Base-by-base conservation (phyloP, 2,888 invertebrate species). In the Heteropelma amictum region DNA sequence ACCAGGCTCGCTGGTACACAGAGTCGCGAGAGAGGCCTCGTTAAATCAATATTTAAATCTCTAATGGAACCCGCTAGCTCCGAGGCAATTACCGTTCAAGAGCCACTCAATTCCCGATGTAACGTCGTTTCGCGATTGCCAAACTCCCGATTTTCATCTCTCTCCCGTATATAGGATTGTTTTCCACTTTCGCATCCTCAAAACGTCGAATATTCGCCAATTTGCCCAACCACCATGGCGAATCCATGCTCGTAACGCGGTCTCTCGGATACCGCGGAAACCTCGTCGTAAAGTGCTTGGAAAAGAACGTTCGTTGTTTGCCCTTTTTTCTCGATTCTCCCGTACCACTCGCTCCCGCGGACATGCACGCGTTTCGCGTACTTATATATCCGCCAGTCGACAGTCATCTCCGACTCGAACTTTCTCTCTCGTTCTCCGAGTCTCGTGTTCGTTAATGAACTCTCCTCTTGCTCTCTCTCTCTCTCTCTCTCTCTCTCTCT, bases 1-100 rank as follows among this genome's bases (percentile, higher is more conserved):
- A 84, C 76, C 77, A 53, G 71, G 63, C 4, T 0, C 33, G 33
- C 21, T 28, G 69, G 65, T 40, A n/a, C 71, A 68, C 73, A 75
- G 76, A 77, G 76, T 28, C 21, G 54, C 14, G 42, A 21, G 40
- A 49, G 56, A 58, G 63, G 8, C 53, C 53, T 51, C 40, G 19
- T 40, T 65, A 61, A 82, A 86, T 87, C 86, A 85, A 87, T 87
- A 87, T 87, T 86, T 86, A 85, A 86, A 86, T 86, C 82, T 78
- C 80, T 82, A 83, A 85, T 85, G 83, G 81, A 81, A 82, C 78
- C 75, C 76, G 70, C 58, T 60, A 56, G 19, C 67, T 71, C 35
- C 58, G 63, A 40, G 53, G 65, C 63, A 71, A 76, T 72, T 68
- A 68, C 45, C 58, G 58, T 64, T 71, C 58, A 71, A 68, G 77